A percentile compares a stretch with the other conserved stretches of the same genome.
Evolutionary conservation across 2,888 invertebrate genomes (phyloP).

Genomic region (Drymonia ruficornis): DNA sequence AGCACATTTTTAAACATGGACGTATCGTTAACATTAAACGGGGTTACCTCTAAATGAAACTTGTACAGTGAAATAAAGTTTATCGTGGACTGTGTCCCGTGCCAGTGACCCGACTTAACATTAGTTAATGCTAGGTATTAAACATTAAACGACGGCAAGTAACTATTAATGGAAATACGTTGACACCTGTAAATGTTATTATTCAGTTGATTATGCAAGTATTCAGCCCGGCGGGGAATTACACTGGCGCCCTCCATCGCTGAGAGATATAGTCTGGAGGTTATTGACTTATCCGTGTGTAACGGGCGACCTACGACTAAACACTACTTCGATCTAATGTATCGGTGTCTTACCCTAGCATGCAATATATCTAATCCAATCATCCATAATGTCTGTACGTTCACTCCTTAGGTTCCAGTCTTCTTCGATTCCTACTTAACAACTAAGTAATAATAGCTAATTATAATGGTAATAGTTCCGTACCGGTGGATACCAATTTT

Average conservation of each 20-base stretch:
- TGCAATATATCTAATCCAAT: constrained; percentile 43
- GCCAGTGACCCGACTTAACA: constrained; percentile 16
- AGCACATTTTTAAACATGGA: constrained; percentile 1
- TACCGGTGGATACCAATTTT: not conserved
- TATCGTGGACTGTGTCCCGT: constrained; percentile 1
- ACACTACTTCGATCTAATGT: constrained; percentile 19
- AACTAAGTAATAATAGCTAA: constrained; percentile 30
- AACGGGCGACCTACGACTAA: constrained; percentile 13
- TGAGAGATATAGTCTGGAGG: constrained; percentile 2
- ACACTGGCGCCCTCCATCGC: constrained; percentile 5
- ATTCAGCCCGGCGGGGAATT: constrained; percentile 5
- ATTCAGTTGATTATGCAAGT: constrained; percentile 6
- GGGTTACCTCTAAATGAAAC: constrained; percentile 1
- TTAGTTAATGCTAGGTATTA: constrained; percentile 19
- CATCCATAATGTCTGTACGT: constrained; percentile 39
- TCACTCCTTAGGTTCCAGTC: constrained; percentile 57
- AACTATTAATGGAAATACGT: constrained; percentile 21
- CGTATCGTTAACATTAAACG: constrained; percentile 1
- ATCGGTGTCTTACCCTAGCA: constrained; percentile 35
- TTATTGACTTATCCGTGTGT: not conserved
- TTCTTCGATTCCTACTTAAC: constrained; percentile 60
- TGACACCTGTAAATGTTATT: constrained; percentile 18
- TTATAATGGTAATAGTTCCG: constrained; percentile 13
- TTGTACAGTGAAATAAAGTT: constrained; percentile 6
- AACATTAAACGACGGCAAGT: constrained; percentile 21